Conservation (phyloP, 2,888 invertebrate species). For the Calameuta filiformis region DNA sequence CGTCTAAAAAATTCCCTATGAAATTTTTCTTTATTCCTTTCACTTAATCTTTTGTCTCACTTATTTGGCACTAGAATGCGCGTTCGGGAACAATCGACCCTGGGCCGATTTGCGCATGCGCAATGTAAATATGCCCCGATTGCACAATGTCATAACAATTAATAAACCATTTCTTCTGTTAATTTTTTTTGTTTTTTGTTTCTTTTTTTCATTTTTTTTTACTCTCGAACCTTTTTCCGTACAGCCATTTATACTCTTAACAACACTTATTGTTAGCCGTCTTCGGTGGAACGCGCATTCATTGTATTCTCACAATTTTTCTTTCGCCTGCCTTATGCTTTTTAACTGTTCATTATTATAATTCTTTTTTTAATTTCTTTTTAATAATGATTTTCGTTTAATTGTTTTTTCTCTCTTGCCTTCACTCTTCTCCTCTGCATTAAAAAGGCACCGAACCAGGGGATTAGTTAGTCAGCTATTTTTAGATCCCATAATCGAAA, state of each 20-base stretch:
- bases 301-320: no score
- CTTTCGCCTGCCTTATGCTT: background rate
- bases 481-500: slow-evolving; percentile 51
- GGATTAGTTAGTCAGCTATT: slow-evolving; percentile 47
- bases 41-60: slow-evolving; percentile 50
- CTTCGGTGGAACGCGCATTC: no score
- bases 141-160: slow-evolving; percentile 40
- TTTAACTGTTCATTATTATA: slow-evolving; percentile 27
- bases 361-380: slow-evolving; percentile 23
- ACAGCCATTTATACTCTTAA: no score
- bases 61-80: slow-evolving; percentile 64
- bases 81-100: slow-evolving; percentile 34
- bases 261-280: no score
- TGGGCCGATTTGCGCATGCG: no score
- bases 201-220: slow-evolving; percentile 16
- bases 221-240: no score
- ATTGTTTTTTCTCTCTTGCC: slow-evolving; percentile 43
- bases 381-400: slow-evolving; percentile 36
- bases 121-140: slow-evolving; percentile 16
- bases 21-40: slow-evolving; percentile 48
- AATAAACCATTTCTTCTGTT: slow-evolving; percentile 27
- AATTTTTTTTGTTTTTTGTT: slow-evolving; percentile 24
- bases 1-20: slow-evolving; percentile 63
- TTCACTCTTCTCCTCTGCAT: background rate
- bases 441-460: slow-evolving; percentile 65